Conservation (phyloP, 2,888 invertebrate species). For the Apoda limacodes region DNA sequence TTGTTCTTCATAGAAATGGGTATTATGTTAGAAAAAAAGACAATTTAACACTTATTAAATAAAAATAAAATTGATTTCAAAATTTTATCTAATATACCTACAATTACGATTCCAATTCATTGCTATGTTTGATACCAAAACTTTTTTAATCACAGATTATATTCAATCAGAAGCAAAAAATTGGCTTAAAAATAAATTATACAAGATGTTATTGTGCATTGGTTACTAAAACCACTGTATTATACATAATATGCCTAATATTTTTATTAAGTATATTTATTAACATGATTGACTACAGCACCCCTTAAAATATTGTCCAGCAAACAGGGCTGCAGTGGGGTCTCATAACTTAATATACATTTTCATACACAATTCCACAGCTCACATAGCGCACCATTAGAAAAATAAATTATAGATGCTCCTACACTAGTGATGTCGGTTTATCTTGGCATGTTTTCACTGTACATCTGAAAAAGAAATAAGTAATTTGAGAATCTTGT, state of each 20-base stretch:
- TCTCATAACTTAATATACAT: constrained; percentile 47
- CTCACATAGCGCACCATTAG: constrained; percentile 67
- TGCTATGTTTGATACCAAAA: constrained; percentile 24
- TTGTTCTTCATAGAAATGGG: no score
- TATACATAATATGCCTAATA: no score
- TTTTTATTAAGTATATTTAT: constrained; percentile 24
- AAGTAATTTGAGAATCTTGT: no score
- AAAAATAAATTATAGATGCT: constrained; percentile 69
- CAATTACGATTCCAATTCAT: constrained; percentile 23
- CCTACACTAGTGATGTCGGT: constrained; percentile 49
- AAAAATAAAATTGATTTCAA: constrained; percentile 10
- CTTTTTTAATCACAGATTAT: constrained; percentile 26
- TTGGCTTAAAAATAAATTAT: constrained; percentile 36
- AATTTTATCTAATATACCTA: constrained; percentile 22
- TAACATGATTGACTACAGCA: constrained; percentile 64
- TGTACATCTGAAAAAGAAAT: constrained; percentile 53
- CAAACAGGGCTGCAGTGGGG: constrained; percentile 44
- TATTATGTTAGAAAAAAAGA: no score
- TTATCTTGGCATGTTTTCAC: constrained; percentile 70
- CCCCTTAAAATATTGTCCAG: constrained; percentile 56
- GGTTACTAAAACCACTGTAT: constrained; percentile 44
- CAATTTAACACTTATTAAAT: no score
- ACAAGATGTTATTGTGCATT: constrained; percentile 43
- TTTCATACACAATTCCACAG: constrained; percentile 66
- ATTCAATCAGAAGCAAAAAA: constrained; percentile 36